Evolutionary conservation across 37 sponge, comb jelly and placozoan species (phyloP).

Genomic region (Beroe forskalii): DNA sequence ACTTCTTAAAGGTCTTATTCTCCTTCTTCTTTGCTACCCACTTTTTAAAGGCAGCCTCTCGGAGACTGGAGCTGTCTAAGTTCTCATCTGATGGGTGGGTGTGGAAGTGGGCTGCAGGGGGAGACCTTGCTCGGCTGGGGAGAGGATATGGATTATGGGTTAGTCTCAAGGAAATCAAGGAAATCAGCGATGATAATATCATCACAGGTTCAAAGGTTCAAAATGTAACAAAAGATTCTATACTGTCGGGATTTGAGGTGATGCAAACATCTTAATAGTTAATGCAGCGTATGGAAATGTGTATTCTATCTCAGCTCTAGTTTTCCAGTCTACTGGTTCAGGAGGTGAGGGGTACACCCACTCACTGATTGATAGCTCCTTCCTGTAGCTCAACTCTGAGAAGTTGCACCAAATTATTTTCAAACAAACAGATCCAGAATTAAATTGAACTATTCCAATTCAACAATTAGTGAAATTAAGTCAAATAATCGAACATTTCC

Average conservation of each 20-base stretch:
- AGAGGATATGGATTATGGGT: too few species aligned
- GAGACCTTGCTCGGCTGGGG: slow-evolving; percentile 37
- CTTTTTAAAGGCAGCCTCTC: slow-evolving; percentile 57
- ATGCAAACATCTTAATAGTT: too few species aligned
- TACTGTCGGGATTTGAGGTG: too few species aligned
- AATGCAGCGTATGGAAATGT: too few species aligned
- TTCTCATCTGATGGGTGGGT: not conserved
- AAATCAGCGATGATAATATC: too few species aligned
- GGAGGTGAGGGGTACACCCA: slow-evolving; percentile 63
- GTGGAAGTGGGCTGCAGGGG: not conserved
- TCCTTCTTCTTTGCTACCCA: slow-evolving; percentile 59
- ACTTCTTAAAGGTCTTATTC: slow-evolving; percentile 43
- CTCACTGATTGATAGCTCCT: slow-evolving; percentile 50
- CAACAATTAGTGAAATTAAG: not conserved
- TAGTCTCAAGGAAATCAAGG: too few species aligned
- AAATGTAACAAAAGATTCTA: too few species aligned
- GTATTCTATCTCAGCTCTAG: not conserved
- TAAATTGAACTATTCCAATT: not conserved
- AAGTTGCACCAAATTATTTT: too few species aligned
- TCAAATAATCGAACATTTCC: not conserved
- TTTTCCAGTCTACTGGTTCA: slow-evolving; percentile 60
- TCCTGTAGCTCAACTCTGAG: slow-evolving; percentile 21
- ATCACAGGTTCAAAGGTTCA: too few species aligned
- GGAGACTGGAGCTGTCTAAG: slow-evolving; percentile 25
- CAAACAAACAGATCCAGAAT: too few species aligned